Base-by-base conservation (phyloP, 2,888 invertebrate genomes). In the Protodeltote pygarga region DNA sequence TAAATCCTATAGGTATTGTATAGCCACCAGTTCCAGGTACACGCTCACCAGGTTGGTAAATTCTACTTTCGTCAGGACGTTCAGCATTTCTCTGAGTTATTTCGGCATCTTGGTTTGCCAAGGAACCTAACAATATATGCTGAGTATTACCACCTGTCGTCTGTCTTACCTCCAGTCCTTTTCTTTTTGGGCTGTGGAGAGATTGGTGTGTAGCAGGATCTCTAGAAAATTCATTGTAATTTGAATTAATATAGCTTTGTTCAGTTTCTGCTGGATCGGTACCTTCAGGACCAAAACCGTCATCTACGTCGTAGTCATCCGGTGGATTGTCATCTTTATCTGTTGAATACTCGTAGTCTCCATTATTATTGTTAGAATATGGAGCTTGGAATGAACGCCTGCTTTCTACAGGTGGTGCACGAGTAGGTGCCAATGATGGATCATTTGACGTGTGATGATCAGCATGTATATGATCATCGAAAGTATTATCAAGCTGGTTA, bases 1-100 rank as follows among this genome's bases (percentile, higher is more conserved):
- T 91, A 80, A 94, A 94, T 49, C 97, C 94, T 51, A 93, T 75
- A 46, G 96, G 94, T 81, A 97, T 93, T 64, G 93, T 93, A 80
- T 95, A 94, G 39, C 94, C 93, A 48, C 94, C 92, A 64, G 94
- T 92, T 42, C 96, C 94, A 35, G 95, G 94, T 64, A 97, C 78
- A 45, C 93, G 80, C 69, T 95, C 93, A 8, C 95, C 95, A 0
- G 95, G 93, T 73, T 94, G 93, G 48, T 95, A 89, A 14, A 94
- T 79, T 73, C 92, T 93, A 32, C 93, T 93, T 63, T 93, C 93
- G 57, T 93, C 93, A 5, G 92, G 87, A 34, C 77, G 83, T 63
- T 87, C 92, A 2, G 83, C 86, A 65, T 92, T 92, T 65, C 92
- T 93, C 79, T 95, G 94, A 23, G 92, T 92, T n/a, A 95, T 93